phyloP scores from a whole-genome alignment of 2,113 vertebrate genomes.

The Todiramphus saurophagus region DNA sequence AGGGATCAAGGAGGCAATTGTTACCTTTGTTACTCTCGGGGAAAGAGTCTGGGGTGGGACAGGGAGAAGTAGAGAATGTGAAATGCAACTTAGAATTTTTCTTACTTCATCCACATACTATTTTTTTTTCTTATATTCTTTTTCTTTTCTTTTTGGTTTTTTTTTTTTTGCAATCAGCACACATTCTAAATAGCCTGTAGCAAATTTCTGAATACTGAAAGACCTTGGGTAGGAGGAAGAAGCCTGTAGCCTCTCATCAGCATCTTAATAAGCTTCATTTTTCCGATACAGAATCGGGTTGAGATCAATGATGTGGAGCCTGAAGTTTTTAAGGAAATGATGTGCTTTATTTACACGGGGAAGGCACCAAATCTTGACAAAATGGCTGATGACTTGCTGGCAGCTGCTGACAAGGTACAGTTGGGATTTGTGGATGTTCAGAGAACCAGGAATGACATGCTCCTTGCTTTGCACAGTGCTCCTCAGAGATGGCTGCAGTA shows the following conservation, averaged over 20 bases:
- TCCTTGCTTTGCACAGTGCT: neutral
- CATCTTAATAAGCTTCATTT: neutral
- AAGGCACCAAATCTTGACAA: slow-evolving; percentile 94
- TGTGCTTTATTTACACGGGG: slow-evolving; percentile 94
- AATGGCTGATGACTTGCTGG: slow-evolving; percentile 95
- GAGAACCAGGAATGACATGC: neutral
- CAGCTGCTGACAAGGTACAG: slow-evolving; percentile 91
- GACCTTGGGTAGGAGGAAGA: neutral
- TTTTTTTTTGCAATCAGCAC: neutral
- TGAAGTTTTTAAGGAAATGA: slow-evolving; percentile 97
- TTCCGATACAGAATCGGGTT: slow-evolving; percentile 82
- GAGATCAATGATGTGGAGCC: slow-evolving; percentile 95
- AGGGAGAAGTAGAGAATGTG: neutral
- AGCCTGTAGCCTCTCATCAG: neutral
- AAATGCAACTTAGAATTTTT: neutral
- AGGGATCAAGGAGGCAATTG: neutral
- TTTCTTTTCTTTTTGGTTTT: neutral
- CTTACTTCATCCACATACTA: neutral
- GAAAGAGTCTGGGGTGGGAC: neutral
- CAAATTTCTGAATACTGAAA: neutral
- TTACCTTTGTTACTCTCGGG: neutral
- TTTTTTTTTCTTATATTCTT: too few species aligned
- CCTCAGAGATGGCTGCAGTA: neutral
- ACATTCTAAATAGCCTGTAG: neutral
- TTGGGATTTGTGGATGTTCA: neutral